These are phyloP conservation scores for Pocillopora grandis DNA, from an alignment of 92 coral and sea anemone genomes.

Conservation along the genomic window DNA sequence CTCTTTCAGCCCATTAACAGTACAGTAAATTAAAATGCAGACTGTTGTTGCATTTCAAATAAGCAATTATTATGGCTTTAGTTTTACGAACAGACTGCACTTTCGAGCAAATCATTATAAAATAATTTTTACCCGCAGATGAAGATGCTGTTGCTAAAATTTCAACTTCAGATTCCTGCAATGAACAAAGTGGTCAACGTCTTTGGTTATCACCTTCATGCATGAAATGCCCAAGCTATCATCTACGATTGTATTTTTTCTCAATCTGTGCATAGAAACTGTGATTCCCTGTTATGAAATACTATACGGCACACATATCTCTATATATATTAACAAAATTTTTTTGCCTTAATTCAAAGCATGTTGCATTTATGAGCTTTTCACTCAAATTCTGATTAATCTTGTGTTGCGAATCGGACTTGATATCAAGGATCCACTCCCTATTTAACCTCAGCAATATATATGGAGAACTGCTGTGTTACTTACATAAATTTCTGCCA, in stretches of 20 bases:
- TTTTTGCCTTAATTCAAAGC: not conserved
- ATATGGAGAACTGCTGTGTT: not conserved
- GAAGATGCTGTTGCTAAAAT: not conserved
- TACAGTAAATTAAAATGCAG: no score
- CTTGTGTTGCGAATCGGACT: not conserved
- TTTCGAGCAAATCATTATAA: not conserved
- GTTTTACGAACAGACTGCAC: not conserved
- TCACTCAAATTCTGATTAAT: not conserved
- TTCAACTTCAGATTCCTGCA: constrained; percentile 13
- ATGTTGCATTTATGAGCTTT: not conserved
- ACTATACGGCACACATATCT: not conserved
- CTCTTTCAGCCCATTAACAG: no score
- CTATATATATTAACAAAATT: not conserved
- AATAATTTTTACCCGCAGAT: not conserved
- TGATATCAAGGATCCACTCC: not conserved
- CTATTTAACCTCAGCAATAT: not conserved
- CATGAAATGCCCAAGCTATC: constrained; percentile 3
- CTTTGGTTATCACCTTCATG: not conserved
- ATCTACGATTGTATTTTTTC: constrained; percentile 5
- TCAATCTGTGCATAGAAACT: not conserved
- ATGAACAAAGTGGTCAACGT: not conserved
- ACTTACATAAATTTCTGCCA: not conserved
- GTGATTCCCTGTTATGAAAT: not conserved
- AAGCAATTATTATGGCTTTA: not conserved
- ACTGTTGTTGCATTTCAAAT: not conserved